Evolutionary conservation across 2,888 invertebrate genomes (phyloP), one percentile per base, ranked within the genome.

Genomic region (Drosophila pseudotalamancana): DNA sequence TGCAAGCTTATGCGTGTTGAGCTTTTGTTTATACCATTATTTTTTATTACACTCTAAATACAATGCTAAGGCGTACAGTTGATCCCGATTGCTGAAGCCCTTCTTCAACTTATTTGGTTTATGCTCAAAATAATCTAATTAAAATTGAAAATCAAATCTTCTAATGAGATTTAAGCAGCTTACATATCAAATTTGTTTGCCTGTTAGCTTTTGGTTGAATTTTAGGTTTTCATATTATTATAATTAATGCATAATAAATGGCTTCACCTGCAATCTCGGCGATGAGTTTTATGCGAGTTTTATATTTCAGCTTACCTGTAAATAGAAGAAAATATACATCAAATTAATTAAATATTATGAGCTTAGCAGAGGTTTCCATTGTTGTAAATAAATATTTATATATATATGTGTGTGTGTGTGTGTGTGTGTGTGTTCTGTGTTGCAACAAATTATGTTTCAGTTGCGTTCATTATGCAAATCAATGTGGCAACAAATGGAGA

Each of bases 1-100:
- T 85, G 86, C 84, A 86, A 81, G 62, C 66, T 57, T 68, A 66
- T 74, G 74, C 72, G 56, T 76, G 55, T 50, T 34, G 48, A 12
- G 16, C 19, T 11, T 46, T 45, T 32, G 43, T 49, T 40, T 31
- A 27, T 18, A 39, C 46, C 35, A 45, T 45, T 51, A 29, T 42
- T 45, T 46, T 53, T 39, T 18, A 45, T 51, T 39, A 25, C 23
- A 19, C 14, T 16, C 9, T 4, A 16, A 37, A n/a, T 34, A 50
- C 34, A 2, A n/a, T 16, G 35, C 21, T 18, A 6, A 8, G 37
- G 54, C 25, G 18, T 37, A 45, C 53, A 66, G 23, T 29, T 49
- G 48, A 12, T 9, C n/a, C 23, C n/a, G n/a, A n/a, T 8, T 6
- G 18, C 25, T 25, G 0, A 0, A 25, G 23, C 25, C 23, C 11